Base-by-base conservation (phyloP, 2,888 invertebrate genomes). In the Lasius platythorax region DNA sequence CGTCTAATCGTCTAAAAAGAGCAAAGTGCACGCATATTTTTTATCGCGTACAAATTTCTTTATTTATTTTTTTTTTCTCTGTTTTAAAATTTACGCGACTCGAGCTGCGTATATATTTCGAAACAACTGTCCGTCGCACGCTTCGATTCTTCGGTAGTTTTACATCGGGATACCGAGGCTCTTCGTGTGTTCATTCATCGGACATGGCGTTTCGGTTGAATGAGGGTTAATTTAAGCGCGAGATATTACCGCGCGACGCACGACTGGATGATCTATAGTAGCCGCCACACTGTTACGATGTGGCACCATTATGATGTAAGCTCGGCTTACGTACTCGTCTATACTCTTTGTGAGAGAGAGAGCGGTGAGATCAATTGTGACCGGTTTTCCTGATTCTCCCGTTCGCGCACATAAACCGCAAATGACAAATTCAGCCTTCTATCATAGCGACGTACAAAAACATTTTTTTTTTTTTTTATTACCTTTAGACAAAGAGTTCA, bases 231-330 rank as follows among this genome's bases (percentile, higher is more conserved):
- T 79, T 79, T 79, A 79, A 73, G 46, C 79, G 46, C 73, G 73
- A 79, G 73, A 72, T 70, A 75, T 72, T 76, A 72, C 74, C 82
- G 76, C 84, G 64, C 58, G 75, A 74, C 84, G 67, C 33, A 86
- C 87, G 83, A 87, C 78, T 84, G 82, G 89, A 85, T 89, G 88
- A 88, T 89, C 85, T 83, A 78, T 87, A 87, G 88, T 82, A 68
- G 56, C 30, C 83, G 79, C 33, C 23, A 18, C 46, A 23, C 46
- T 46, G 72, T 58, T 67, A 79, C 79, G 79, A 72, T 89, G 61
- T 58, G 79, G 58, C 82, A 67, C 73, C 83, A 85, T 88, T 87
- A 79, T 87, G 88, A 89, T 83, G 83, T 89, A 88, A 89, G 90
- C 82, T 15, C 50, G 79, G 40, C 64, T 82, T 73, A 76, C 58